Evolutionary conservation across 2,113 vertebrate species (phyloP), one percentile per base, ranked within the genome.

Genomic region (Potamarius usumacintae): DNA sequence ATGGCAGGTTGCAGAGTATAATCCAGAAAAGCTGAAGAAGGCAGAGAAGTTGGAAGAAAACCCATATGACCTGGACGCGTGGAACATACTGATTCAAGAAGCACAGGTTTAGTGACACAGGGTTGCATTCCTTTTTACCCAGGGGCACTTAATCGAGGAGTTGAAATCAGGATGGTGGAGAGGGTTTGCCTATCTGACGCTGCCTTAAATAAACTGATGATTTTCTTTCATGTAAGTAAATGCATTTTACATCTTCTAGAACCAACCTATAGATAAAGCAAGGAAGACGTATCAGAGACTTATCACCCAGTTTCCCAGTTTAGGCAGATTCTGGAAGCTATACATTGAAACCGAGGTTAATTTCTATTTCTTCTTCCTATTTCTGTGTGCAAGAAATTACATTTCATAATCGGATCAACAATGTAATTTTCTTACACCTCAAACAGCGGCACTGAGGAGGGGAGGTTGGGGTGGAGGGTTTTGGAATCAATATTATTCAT

Each of bases 31-130:
- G 96, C 98, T 99, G 96, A 99, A 99, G 96, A 99, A 99, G 95
- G 98, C 98, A 90, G 98, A 99, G 95, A 99, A 99, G 97, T 96
- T 99, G 96, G 98, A 99, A 97, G 98, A 99, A 95, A 99, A 99
- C 94, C 98, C 97, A 93, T 99, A 98, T 98, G 98, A 99, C 97
- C 98, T 99, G 97, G 98, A 99, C 97, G 98, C 98, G 94, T 99
- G 98, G 98, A 99, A 98, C 98, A 99, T 99, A 98, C 98, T 99
- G 97, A 99, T 99, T 99, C 97, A 98, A 98, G 98, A 99, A 97
- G 98, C 98, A 99, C 98, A 99, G 98, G 98, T 99, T 99, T 99
- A 99, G 98, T 99, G 97, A 98, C 95, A 97, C 97, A 98, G 98
- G 97, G 97, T 99, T 99, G 98, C 96, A 96, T 99, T 99, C 95